phyloP scores from a whole-genome alignment of 2,797 vertebrate species.

The Anabacerthia variegaticeps region DNA sequence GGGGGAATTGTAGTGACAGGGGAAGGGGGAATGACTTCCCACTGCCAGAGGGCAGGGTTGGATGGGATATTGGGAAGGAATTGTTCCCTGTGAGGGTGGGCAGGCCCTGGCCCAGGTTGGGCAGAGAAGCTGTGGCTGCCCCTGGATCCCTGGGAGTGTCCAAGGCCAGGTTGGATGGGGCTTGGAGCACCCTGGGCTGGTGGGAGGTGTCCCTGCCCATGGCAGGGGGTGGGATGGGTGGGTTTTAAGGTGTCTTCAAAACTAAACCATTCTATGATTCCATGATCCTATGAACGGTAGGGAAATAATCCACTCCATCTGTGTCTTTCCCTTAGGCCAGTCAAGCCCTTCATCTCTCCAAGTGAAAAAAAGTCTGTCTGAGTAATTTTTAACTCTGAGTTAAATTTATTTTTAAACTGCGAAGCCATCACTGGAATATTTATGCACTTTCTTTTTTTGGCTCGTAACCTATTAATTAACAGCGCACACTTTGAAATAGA shows the following conservation, averaged over 20 bases:
- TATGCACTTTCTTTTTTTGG: background rate
- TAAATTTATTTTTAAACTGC: conserved; percentile 19
- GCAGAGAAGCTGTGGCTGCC: background rate
- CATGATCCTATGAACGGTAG: background rate
- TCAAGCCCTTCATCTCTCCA: background rate
- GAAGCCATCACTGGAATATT: background rate
- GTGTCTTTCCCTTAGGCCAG: background rate
- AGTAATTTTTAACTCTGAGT: background rate
- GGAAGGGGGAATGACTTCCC: rapidly evolving
- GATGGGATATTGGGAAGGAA: rapidly evolving
- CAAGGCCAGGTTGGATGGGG: background rate
- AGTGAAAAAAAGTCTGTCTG: background rate
- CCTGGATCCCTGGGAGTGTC: background rate
- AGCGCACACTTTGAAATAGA: conserved; percentile 23
- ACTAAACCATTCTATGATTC: background rate
- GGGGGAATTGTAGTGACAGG: background rate
- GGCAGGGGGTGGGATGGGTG: background rate
- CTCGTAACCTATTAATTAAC: conserved; percentile 20
- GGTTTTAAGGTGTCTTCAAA: background rate
- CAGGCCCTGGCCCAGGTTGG: background rate
- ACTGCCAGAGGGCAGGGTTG: background rate
- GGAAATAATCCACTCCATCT: background rate
- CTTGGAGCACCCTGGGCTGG: background rate
- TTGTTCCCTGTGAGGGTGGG: background rate
- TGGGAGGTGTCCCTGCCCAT: background rate